Evolutionary conservation across 2,797 vertebrate genomes (phyloP).

Genomic region (Nannoperca obscura): DNA sequence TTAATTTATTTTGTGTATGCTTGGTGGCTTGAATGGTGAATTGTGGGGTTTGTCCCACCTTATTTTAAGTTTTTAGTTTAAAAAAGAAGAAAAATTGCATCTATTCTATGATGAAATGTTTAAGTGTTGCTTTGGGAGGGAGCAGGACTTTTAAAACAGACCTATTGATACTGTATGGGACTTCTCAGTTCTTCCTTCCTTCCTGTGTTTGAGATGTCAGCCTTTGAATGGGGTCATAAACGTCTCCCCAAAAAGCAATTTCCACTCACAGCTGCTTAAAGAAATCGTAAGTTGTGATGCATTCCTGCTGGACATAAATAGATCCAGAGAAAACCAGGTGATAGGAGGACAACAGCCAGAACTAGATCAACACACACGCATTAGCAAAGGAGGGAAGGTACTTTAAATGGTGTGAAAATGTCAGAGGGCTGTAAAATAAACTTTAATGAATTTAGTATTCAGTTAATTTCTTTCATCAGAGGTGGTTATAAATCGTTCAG

Average conservation of each 20-base stretch:
- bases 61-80: neutral
- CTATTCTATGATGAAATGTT: neutral
- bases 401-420: constrained; percentile 53
- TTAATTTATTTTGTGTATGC: neutral
- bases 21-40: neutral
- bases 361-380: constrained; percentile 18
- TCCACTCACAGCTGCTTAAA: constrained; percentile 86
- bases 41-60: too few relatives aligned
- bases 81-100: neutral
- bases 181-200: constrained; percentile 85
- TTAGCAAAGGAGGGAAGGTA: constrained; percentile 2
- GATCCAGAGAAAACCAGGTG: constrained; percentile 60
- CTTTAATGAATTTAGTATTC: constrained; percentile 37
- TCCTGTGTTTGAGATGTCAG: constrained; percentile 87
- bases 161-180: constrained; percentile 82
- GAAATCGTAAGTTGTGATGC: constrained; percentile 76
- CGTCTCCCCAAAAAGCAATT: constrained; percentile 79
- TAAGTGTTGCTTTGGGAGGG: constrained; percentile 15
- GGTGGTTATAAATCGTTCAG: constrained; percentile 42
- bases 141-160: constrained; percentile 60
- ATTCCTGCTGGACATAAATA: constrained; percentile 73
- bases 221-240: constrained; percentile 88
- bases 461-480: constrained; percentile 52
- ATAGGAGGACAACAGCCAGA: constrained; percentile 51
- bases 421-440: constrained; percentile 49